Base-by-base conservation (phyloP, 2,888 invertebrate species). In the Marronus borbonicus region DNA sequence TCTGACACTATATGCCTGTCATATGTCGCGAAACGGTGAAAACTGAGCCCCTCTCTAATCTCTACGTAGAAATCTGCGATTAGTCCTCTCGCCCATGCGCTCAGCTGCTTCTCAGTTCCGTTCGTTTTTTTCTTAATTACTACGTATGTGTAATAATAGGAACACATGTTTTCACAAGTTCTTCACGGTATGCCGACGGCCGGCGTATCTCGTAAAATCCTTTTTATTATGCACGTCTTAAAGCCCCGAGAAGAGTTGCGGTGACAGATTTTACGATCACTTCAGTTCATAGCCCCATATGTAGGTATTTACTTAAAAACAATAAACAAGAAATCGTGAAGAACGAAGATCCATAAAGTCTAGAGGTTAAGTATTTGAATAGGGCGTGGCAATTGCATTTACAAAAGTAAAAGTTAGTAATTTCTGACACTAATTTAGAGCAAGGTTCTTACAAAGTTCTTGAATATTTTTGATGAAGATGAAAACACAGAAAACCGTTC, bases 201-300 rank as follows among this genome's bases (percentile, higher is more conserved):
- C 84, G 82, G 81, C 79, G 78, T 81, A 82, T 83, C 68, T 68
- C 85, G 84, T 86, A 86, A 86, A 86, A 81, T 81, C 80, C 80
- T 81, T 83, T 83, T 84, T 83, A 83, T 83, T 83, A 81, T 82
- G 79, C 83, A 81, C 83, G 82, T 83, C 82, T 82, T 82, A 81
- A 79, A 80, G 81, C 80, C 55, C 80, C 68, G 68, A 79, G 77
- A 69, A 70, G 79, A 80, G 80, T 77, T 69, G 81, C 84, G 84
- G 82, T 83, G 85, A 85, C 84, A 84, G 84, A 84, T 85, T 86
- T 86, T 86, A 86, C 83, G 83, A 82, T 81, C 81, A 83, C 81
- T 81, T 81, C 80, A 76, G 72, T 80, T 80, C 80, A 80, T 80
- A 80, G 80, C 77, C 78, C 80, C 80, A 80, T 80, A 80, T 80